Conservation (phyloP, 2,113 vertebrate species). For the Larimichthys crocea region DNA sequence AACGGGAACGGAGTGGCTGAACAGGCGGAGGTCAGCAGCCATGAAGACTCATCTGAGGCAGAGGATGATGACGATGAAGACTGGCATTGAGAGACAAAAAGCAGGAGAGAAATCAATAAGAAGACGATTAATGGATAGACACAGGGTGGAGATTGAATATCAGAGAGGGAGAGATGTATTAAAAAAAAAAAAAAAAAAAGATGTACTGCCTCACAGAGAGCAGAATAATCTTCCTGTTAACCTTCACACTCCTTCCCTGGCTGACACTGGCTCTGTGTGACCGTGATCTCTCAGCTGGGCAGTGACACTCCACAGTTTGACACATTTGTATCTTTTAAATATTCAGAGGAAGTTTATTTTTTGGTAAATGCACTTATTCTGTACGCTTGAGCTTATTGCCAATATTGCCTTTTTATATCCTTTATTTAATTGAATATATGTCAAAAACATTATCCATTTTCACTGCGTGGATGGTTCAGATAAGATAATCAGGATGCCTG, state of each 20-base stretch:
- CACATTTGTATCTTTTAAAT: slow-evolving; percentile 62
- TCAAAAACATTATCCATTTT: slow-evolving; percentile 60
- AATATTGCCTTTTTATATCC: slow-evolving; percentile 69
- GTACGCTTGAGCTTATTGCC: slow-evolving; percentile 66
- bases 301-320: slow-evolving; percentile 60
- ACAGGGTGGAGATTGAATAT: slow-evolving; percentile 29
- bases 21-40: slow-evolving; percentile 75
- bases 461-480: slow-evolving; percentile 16
- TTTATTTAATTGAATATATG: slow-evolving; percentile 77
- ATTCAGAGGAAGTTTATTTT: slow-evolving; percentile 64
- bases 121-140: slow-evolving; percentile 16
- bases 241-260: slow-evolving; percentile 41
- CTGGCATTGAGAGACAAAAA: slow-evolving; percentile 77
- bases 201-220: background rate
- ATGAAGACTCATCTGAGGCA: slow-evolving; percentile 80
- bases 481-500: slow-evolving; percentile 41
- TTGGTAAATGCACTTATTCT: slow-evolving; percentile 68
- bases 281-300: slow-evolving; percentile 7
- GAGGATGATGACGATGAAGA: slow-evolving; percentile 85
- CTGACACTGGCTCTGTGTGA: slow-evolving; percentile 17
- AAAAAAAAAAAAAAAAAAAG: slow-evolving; percentile 9
- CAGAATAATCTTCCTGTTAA: slow-evolving; percentile 59
- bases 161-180: background rate
- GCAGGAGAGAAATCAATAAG: slow-evolving; percentile 2
- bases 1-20: slow-evolving; percentile 68